A percentile compares a stretch with the other conserved stretches of the same genome.
These are phyloP conservation scores for Harmothoe impar DNA, from an alignment of 2,888 invertebrate genomes.

Conservation along the genomic window DNA sequence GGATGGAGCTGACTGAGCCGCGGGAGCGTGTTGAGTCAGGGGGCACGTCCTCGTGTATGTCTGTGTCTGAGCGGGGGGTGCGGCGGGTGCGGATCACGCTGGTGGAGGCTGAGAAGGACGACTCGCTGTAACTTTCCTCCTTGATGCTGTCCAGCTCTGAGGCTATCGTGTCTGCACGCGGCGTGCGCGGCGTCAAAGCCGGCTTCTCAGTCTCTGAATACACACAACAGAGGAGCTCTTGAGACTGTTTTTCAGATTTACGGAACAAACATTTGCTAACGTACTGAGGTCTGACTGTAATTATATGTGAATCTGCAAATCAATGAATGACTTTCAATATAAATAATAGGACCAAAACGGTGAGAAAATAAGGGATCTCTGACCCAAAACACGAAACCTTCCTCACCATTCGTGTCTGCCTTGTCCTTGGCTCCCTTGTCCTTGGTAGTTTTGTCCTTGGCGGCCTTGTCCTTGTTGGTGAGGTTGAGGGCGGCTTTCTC, in stretches of 20 bases:
- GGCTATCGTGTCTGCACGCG: slow-evolving; percentile 60
- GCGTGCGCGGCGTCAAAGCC: slow-evolving; percentile 13
- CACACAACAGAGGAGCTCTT: slow-evolving; percentile 12
- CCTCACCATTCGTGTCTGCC: slow-evolving; percentile 16
- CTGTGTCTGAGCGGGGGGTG: slow-evolving; percentile 11
- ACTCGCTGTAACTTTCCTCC: slow-evolving; percentile 57
- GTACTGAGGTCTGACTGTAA: too few species aligned
- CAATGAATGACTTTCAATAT: too few species aligned
- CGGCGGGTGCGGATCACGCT: not conserved
- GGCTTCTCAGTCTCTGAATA: slow-evolving; percentile 52
- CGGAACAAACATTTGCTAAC: too few species aligned
- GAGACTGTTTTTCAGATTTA: too few species aligned
- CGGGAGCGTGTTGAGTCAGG: not conserved
- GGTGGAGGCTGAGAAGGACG: not conserved
- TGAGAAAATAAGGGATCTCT: too few species aligned
- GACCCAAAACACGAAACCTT: too few species aligned
- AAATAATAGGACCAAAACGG: too few species aligned
- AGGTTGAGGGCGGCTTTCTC: slow-evolving; percentile 78
- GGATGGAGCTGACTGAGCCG: slow-evolving; percentile 24
- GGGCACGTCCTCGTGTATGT: slow-evolving; percentile 48
- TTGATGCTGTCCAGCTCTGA: slow-evolving; percentile 57
- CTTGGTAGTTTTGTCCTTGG: slow-evolving; percentile 43
- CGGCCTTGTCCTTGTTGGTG: slow-evolving; percentile 16
- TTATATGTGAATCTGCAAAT: too few species aligned
- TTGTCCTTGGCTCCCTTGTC: slow-evolving; percentile 22